These are phyloP conservation scores for Apoderus coryli DNA, from an alignment of 2,888 invertebrate genomes.

Conservation along the genomic window DNA sequence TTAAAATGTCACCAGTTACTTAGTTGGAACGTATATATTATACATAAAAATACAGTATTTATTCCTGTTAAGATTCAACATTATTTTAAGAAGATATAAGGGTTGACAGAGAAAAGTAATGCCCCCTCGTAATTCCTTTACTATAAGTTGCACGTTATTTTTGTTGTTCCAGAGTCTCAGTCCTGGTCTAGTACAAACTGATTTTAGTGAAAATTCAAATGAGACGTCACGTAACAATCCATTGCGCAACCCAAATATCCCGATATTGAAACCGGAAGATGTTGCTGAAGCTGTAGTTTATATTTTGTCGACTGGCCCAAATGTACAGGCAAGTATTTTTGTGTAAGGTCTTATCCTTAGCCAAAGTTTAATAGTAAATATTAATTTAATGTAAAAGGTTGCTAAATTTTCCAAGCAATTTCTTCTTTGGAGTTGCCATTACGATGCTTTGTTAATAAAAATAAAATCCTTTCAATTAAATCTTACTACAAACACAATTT, in stretches of 20 bases:
- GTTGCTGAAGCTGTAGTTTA: background rate
- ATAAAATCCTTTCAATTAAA: too few relatives aligned
- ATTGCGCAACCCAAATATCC: background rate
- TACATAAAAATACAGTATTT: too few relatives aligned
- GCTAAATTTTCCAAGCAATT: background rate
- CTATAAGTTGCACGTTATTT: too few relatives aligned
- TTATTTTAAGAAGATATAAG: too few relatives aligned
- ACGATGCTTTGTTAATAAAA: too few relatives aligned
- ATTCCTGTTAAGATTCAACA: too few relatives aligned
- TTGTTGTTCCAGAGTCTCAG: constrained; percentile 1
- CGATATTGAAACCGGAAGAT: constrained; percentile 1
- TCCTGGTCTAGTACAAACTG: background rate
- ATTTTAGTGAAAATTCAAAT: background rate
- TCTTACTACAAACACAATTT: too few relatives aligned
- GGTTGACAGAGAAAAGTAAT: too few relatives aligned
- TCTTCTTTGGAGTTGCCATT: background rate
- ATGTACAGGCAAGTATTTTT: background rate
- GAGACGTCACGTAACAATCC: background rate
- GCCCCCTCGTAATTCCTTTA: too few relatives aligned
- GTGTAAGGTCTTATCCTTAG: constrained; percentile 1
- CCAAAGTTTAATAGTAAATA: background rate
- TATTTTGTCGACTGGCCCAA: background rate
- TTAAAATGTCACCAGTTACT: too few relatives aligned
- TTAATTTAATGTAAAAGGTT: constrained; percentile 2
- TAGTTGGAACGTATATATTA: too few relatives aligned